Base-by-base conservation (phyloP, 2,113 vertebrate species). In the Andinoacara biseriatus region DNA sequence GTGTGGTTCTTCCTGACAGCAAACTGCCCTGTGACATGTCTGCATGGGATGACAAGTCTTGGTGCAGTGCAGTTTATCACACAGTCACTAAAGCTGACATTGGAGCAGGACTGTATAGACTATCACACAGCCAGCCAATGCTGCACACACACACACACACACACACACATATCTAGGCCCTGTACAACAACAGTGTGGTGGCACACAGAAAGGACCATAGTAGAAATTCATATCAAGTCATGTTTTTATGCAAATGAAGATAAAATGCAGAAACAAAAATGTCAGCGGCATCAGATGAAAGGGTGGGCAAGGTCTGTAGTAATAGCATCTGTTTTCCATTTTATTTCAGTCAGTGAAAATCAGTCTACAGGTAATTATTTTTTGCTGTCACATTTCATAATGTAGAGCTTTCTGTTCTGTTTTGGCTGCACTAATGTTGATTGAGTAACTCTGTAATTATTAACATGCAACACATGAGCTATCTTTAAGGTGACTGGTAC, bases 11-110 rank as follows among this genome's bases (percentile, higher is more conserved):
- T 40, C 54, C 72, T 87, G 77, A 74, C 15, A 17, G 46, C 84
- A 59, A 14, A 56, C 67, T 83, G 79, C 69, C 83, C 74, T 87
- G 87, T 83, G 84, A 90, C 10, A 49, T 85, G 85, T 84, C 83
- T 85, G 65, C 58, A 86, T 26, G 20, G 61, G 83, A 88, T 88
- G 86, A 89, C 87, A 90, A 74, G 58, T 74, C 83, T 52, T 76
- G 74, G 54, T 75, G 87, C 87, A 86, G 67, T 74, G 77, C 58
- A 92, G 69, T 90, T 90, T 85, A 91, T 91, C 83, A 86, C 72
- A 89, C 46, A 87, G 67, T 84, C 84, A 79, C 81, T 80, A 59
- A 89, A 85, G 85, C 61, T 89, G 85, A 88, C 83, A 86, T 15
- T 82, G 40, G 75, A 69, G 85, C 76, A 57, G 84, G 33, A 91